Percentiles rank a stretch among this genome's conserved stretches.
These are phyloP conservation scores for Leptinotarsa rubiginosa DNA, from an alignment of 2,888 invertebrate species.

Conservation along the genomic window DNA sequence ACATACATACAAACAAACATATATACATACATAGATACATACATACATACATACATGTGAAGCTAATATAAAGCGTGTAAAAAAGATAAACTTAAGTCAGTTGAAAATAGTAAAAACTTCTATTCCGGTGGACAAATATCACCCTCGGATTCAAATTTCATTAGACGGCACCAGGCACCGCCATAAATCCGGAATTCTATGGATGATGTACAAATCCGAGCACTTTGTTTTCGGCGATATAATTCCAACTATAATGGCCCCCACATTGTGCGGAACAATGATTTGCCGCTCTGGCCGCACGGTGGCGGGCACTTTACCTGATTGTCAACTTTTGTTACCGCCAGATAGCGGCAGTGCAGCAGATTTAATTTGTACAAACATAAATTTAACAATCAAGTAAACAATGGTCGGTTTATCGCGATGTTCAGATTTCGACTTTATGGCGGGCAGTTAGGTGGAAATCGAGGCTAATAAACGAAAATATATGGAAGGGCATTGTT, in stretches of 20 bases:
- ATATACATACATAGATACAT: too few relatives aligned
- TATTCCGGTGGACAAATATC: not conserved
- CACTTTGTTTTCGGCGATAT: conserved; percentile 41
- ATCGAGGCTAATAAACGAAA: conserved; percentile 65
- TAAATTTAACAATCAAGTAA: conserved; percentile 68
- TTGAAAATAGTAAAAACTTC: not conserved
- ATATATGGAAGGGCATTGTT: conserved; percentile 62
- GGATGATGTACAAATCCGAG: conserved; percentile 30
- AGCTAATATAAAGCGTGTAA: too few relatives aligned
- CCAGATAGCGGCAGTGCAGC: conserved; percentile 60
- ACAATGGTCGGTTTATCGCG: conserved; percentile 67
- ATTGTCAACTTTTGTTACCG: conserved; percentile 65
- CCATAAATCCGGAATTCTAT: conserved; percentile 27
- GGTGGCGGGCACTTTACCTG: conserved; percentile 52
- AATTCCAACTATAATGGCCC: conserved; percentile 37
- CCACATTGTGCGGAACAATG: conserved; percentile 39
- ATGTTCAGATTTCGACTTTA: conserved; percentile 67
- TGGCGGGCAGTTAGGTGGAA: conserved; percentile 64
- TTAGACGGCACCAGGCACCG: not conserved
- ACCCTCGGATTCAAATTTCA: conserved; percentile 17
- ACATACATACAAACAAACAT: too few relatives aligned
- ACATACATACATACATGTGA: too few relatives aligned
- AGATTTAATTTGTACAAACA: conserved; percentile 68
- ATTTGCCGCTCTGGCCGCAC: conserved; percentile 52
- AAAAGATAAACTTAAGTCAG: too few relatives aligned